Percentiles rank a stretch among this genome's conserved stretches.
These are phyloP conservation scores for Nothocercus julius DNA, from an alignment of 2,113 vertebrate species.

Conservation along the genomic window DNA sequence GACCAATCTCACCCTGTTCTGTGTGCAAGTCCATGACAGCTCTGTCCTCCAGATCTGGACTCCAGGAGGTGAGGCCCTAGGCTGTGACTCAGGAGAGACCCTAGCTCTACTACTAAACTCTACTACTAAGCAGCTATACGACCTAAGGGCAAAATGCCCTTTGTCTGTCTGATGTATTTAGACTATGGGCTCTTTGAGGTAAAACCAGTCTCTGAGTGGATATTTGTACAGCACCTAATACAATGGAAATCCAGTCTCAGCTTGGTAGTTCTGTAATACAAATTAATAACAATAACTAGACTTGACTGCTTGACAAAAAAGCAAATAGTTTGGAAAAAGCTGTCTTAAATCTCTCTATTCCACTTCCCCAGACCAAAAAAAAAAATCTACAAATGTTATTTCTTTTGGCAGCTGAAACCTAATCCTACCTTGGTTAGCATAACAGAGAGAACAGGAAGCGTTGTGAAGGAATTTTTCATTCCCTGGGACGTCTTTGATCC, in stretches of 20 bases:
- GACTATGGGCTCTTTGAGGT: background rate
- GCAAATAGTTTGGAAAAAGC: slow-evolving; percentile 63
- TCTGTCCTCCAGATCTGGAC: background rate
- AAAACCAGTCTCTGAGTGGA: background rate
- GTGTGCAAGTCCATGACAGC: background rate
- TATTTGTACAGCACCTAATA: slow-evolving; percentile 7
- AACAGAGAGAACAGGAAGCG: slow-evolving; percentile 75
- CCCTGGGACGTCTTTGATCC: slow-evolving; percentile 73
- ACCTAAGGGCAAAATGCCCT: background rate
- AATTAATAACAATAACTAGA: slow-evolving; percentile 70
- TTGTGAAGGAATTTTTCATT: slow-evolving; percentile 80
- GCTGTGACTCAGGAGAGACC: background rate
- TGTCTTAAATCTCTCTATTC: slow-evolving; percentile 62
- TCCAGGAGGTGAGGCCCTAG: background rate
- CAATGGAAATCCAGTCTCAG: slow-evolving; percentile 14
- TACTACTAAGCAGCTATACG: background rate
- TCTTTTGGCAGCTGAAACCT: slow-evolving; percentile 83
- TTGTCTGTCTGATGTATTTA: background rate
- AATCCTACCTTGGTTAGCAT: slow-evolving; percentile 83
- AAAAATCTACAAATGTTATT: slow-evolving; percentile 73
- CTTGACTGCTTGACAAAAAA: slow-evolving; percentile 64
- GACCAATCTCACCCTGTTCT: background rate
- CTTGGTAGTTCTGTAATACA: slow-evolving; percentile 18
- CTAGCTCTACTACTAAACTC: background rate
- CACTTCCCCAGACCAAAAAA: slow-evolving; percentile 68